phyloP scores from a whole-genome alignment of 2,888 invertebrate genomes.

The Cabera pusaria region DNA sequence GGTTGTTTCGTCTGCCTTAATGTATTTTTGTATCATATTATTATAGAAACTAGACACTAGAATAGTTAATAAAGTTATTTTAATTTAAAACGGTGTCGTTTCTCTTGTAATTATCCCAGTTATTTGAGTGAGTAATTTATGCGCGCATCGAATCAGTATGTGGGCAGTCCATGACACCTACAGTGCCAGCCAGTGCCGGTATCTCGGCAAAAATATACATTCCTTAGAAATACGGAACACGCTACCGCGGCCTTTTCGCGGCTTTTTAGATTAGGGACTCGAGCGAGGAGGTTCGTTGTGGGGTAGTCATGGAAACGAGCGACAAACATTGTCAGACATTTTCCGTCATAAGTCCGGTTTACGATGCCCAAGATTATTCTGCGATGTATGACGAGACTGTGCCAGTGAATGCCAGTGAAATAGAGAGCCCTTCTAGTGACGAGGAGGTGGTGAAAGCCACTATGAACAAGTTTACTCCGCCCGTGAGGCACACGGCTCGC shows the following conservation, averaged over 20 bases:
- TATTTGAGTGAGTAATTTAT: slow-evolving; percentile 23
- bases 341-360: slow-evolving; percentile 39
- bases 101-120: slow-evolving; percentile 25
- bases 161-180: slow-evolving; percentile 18
- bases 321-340: slow-evolving; percentile 78
- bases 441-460: slow-evolving; percentile 56
- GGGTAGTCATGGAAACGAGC: slow-evolving; percentile 71
- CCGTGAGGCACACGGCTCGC: slow-evolving; percentile 65
- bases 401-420: slow-evolving; percentile 80
- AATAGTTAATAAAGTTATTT: slow-evolving; percentile 62
- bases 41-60: slow-evolving; percentile 40
- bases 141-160: slow-evolving; percentile 36
- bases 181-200: slow-evolving; percentile 32
- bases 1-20: slow-evolving; percentile 42
- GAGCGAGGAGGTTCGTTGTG: slow-evolving; percentile 41
- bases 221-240: slow-evolving; percentile 21
- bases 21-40: slow-evolving; percentile 51
- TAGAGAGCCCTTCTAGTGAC: slow-evolving; percentile 69
- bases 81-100: slow-evolving; percentile 37
- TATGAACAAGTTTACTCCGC: slow-evolving; percentile 76
- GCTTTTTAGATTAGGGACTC: slow-evolving; percentile 47
- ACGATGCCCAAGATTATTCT: slow-evolving; percentile 43
- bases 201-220: slow-evolving; percentile 26
- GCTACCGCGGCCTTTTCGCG: slow-evolving; percentile 18
- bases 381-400: slow-evolving; percentile 85